Conservation (phyloP, 35 echinoderm and acorn worm genomes). For the Apostichopus californicus region DNA sequence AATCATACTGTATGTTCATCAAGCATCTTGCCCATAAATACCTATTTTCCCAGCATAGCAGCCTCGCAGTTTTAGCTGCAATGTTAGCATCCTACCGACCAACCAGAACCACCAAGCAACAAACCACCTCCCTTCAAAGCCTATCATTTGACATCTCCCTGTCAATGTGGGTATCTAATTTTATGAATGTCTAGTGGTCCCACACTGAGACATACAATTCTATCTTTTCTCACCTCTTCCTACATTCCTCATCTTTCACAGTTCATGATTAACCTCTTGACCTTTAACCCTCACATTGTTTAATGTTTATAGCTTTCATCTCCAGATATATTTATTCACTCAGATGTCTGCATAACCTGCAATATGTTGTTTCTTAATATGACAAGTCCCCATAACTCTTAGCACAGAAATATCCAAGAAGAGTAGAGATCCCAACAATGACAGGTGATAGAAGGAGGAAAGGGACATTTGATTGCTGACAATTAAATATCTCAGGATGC, state of each 20-base stretch:
- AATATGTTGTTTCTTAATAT: not conserved
- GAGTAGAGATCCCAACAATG: not conserved
- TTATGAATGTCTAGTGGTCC: not conserved
- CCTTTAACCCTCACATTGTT: constrained; percentile 29
- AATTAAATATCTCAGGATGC: constrained; percentile 1
- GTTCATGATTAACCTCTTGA: constrained; percentile 44
- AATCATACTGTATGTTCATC: no score
- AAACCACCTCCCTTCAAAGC: no score
- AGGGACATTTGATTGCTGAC: not conserved
- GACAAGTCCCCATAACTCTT: not conserved
- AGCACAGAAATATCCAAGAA: not conserved
- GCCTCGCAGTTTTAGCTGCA: no score
- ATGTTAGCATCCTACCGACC: no score
- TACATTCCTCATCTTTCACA: constrained; percentile 44
- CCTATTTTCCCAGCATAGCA: no score
- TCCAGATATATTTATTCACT: constrained; percentile 18
- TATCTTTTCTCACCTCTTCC: constrained; percentile 13
- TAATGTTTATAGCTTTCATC: constrained; percentile 21
- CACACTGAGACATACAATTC: not conserved
- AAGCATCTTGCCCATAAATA: no score
- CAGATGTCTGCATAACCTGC: constrained; percentile 18
- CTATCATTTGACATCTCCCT: not conserved
- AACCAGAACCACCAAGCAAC: no score
- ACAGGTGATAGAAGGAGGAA: not conserved
- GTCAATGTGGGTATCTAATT: not conserved